These are phyloP conservation scores for Piprites chloris DNA, from an alignment of 2,113 vertebrate species.

Conservation along the genomic window DNA sequence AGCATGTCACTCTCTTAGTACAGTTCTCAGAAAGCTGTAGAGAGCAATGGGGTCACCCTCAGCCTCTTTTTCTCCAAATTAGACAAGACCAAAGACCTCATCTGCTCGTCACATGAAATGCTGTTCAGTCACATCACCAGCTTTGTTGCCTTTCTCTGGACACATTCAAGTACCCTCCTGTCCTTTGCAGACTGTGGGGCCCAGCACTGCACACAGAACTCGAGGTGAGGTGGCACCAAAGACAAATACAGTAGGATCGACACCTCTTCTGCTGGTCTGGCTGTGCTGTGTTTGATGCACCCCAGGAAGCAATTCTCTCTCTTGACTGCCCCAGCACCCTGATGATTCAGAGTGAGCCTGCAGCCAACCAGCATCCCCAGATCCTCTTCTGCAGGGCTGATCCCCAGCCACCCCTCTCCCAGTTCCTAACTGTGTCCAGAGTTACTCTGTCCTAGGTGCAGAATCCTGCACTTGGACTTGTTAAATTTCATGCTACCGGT, in stretches of 20 bases:
- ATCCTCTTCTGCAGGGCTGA: background rate
- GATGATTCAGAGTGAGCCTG: background rate
- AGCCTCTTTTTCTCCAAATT: background rate
- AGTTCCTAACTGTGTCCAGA: fast-evolving
- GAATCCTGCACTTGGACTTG: background rate
- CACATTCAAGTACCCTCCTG: fast-evolving
- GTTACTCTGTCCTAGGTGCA: background rate
- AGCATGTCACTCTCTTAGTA: background rate
- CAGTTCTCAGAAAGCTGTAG: background rate
- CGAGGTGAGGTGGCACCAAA: fast-evolving
- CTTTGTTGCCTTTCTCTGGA: background rate
- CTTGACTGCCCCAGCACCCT: background rate
- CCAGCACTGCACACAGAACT: too few relatives aligned
- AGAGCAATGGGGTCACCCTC: background rate
- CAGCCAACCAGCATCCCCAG: fast-evolving
- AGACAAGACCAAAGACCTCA: background rate
- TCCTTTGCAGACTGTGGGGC: background rate
- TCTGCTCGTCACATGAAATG: fast-evolving
- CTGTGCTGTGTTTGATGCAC: background rate
- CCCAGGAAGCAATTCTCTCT: fast-evolving
- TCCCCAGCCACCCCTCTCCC: background rate
- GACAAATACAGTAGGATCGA: fast-evolving
- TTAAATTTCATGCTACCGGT: background rate
- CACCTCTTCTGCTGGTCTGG: fast-evolving
- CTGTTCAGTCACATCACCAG: background rate